A percentile compares a stretch with the other conserved stretches of the same genome.
Evolutionary conservation across 23 tunicate genomes (phyloP).

Genomic region (Halocynthia aurantium): DNA sequence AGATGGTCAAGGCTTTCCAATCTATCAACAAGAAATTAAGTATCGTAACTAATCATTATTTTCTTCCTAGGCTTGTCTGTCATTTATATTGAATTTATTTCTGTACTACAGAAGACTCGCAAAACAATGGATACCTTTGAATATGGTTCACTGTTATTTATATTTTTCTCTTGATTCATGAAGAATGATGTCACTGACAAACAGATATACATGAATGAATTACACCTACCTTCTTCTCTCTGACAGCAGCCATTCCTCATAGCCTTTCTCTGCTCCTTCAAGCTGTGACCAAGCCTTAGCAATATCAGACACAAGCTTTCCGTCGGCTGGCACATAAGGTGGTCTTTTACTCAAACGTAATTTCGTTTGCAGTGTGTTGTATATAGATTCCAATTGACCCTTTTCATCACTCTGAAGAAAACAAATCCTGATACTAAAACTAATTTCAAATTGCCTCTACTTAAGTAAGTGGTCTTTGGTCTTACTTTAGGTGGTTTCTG

Average conservation of each 20-base stretch:
- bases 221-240: conserved; percentile 78
- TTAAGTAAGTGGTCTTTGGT: neutral
- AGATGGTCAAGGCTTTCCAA: conserved; percentile 94
- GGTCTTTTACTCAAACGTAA: conserved; percentile 93
- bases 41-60: neutral
- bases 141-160: too few relatives aligned
- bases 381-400: conserved; percentile 88
- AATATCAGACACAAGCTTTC: conserved; percentile 86
- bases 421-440: too few relatives aligned
- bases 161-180: too few relatives aligned
- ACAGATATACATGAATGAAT: too few relatives aligned
- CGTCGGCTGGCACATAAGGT: conserved; percentile 92
- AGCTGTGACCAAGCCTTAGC: conserved; percentile 96
- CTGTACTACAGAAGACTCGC: too few relatives aligned
- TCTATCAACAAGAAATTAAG: conserved; percentile 18
- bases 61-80: too few relatives aligned
- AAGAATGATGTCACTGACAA: too few relatives aligned
- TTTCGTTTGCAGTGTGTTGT: conserved; percentile 98
- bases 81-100: too few relatives aligned
- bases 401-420: conserved; percentile 77
- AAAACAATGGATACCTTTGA: too few relatives aligned
- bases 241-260: conserved; percentile 97
- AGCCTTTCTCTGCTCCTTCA: conserved; percentile 99
- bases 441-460: too few relatives aligned
- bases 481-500: conserved; percentile 98